These are phyloP conservation scores for Chrysolina oricalcia DNA, from an alignment of 2,888 invertebrate species.

Conservation along the genomic window DNA sequence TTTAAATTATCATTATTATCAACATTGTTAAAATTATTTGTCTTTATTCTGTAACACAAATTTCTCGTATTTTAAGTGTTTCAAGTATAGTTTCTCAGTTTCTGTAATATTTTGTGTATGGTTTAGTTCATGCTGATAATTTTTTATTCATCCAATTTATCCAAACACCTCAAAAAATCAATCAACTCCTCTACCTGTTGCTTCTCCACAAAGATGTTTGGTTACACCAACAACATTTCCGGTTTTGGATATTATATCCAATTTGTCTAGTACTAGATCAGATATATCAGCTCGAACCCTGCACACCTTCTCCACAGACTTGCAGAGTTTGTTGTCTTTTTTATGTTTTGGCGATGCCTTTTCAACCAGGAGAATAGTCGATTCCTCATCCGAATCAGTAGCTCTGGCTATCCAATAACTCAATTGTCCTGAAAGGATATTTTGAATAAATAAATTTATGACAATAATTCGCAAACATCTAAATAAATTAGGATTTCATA, in stretches of 20 bases:
- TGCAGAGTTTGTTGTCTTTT: slow-evolving; percentile 70
- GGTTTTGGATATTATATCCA: slow-evolving; percentile 72
- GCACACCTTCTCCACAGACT: slow-evolving; percentile 71
- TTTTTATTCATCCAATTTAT: too few relatives aligned
- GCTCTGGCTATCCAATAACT: slow-evolving; percentile 84
- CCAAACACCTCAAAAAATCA: too few relatives aligned
- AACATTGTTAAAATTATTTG: too few relatives aligned
- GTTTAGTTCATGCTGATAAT: too few relatives aligned
- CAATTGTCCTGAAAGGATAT: slow-evolving; percentile 77
- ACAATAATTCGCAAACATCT: too few relatives aligned
- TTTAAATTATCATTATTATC: too few relatives aligned
- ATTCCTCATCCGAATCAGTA: slow-evolving; percentile 70
- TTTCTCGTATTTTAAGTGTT: too few relatives aligned
- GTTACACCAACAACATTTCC: slow-evolving; percentile 82
- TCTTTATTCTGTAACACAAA: too few relatives aligned
- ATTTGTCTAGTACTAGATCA: slow-evolving; percentile 79
- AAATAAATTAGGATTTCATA: too few relatives aligned
- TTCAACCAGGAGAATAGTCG: slow-evolving; percentile 84
- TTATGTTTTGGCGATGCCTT: slow-evolving; percentile 82
- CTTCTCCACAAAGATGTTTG: slow-evolving; percentile 92
- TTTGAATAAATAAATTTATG: neutral
- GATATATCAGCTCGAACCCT: slow-evolving; percentile 88
- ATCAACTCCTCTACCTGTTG: slow-evolving; percentile 78
- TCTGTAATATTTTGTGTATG: too few relatives aligned
- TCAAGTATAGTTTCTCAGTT: too few relatives aligned